Evolutionary conservation across 2,113 vertebrate species (phyloP).

Genomic region (Sterrhoptilus dennistouni): DNA sequence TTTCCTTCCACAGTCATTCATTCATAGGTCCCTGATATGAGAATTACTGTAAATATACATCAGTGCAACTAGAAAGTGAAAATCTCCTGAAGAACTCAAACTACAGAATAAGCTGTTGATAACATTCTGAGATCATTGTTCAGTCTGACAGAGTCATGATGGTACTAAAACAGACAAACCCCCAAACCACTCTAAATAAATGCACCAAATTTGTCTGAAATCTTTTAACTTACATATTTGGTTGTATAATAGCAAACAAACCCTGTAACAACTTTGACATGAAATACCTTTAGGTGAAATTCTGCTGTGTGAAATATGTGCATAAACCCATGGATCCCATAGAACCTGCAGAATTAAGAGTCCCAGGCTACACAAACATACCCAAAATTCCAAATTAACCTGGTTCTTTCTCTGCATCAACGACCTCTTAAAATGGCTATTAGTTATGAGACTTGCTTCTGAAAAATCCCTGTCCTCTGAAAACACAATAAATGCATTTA

Average conservation of each 20-base stretch:
- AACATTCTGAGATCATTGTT: background rate
- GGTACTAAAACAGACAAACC: background rate
- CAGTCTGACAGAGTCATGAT: background rate
- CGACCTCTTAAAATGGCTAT: background rate
- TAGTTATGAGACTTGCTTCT: background rate
- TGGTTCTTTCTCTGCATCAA: background rate
- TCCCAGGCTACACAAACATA: background rate
- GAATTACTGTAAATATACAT: background rate
- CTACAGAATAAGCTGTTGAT: background rate
- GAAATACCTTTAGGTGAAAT: background rate
- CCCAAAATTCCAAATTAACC: background rate
- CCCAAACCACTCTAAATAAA: background rate
- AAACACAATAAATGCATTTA: background rate
- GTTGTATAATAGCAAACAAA: background rate
- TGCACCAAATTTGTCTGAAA: background rate
- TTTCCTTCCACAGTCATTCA: background rate
- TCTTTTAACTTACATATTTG: background rate
- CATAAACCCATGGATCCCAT: background rate
- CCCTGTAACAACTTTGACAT: background rate
- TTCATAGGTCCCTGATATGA: background rate
- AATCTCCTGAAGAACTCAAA: background rate
- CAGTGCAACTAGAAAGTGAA: background rate
- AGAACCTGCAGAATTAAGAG: background rate
- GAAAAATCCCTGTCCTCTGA: background rate
- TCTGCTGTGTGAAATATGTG: background rate